Evolutionary conservation across 2,888 invertebrate species (phyloP).

Genomic region (Mylabris sibirica): DNA sequence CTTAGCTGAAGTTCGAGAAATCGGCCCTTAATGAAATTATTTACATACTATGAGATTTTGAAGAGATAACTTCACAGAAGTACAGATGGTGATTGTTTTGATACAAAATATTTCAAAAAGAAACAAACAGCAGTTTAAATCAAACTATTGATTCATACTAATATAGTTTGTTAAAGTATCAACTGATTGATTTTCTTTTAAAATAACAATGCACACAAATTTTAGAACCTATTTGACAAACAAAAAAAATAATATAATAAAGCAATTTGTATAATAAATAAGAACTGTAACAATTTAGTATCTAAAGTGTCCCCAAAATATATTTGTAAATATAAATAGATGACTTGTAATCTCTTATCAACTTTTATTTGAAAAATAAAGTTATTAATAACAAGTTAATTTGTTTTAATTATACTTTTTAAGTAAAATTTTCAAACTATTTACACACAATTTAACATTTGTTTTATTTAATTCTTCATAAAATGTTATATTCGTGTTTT

Average conservation of each 20-base stretch:
- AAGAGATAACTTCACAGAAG: constrained; percentile 10
- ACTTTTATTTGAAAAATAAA: constrained; percentile 27
- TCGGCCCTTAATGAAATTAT: constrained; percentile 1
- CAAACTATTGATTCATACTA: background rate
- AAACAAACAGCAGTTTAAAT: background rate
- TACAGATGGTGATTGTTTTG: background rate
- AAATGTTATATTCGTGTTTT: constrained; percentile 19
- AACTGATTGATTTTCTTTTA: background rate
- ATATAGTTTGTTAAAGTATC: background rate
- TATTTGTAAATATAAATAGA: constrained; percentile 28
- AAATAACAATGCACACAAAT: background rate
- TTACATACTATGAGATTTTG: background rate
- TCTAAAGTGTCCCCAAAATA: constrained; percentile 21
- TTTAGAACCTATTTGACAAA: background rate
- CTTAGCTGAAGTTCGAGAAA: too few relatives aligned
- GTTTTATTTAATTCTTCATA: constrained; percentile 16
- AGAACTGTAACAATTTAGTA: constrained; percentile 24
- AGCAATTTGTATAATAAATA: constrained; percentile 19
- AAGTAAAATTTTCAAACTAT: constrained; percentile 20
- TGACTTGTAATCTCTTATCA: constrained; percentile 24
- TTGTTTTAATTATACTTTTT: constrained; percentile 23
- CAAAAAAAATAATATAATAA: background rate
- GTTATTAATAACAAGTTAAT: constrained; percentile 24
- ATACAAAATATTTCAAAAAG: background rate
- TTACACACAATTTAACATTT: constrained; percentile 8